phyloP scores from a whole-genome alignment of 2,113 vertebrate species.

The Leptodactylus fuscus region DNA sequence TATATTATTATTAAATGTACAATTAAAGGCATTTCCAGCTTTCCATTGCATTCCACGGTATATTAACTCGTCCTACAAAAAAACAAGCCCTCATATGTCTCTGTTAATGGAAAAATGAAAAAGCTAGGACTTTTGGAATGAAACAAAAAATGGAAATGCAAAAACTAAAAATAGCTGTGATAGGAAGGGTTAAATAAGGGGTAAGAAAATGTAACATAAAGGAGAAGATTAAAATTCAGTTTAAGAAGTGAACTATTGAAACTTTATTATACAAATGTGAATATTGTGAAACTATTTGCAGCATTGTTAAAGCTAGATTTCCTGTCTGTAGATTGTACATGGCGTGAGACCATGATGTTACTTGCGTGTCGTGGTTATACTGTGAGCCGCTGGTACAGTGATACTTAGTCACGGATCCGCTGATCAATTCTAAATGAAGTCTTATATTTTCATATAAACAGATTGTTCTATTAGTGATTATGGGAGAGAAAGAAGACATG shows the following conservation, averaged over 20 bases:
- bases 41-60: too few relatives aligned
- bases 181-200: too few relatives aligned
- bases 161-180: too few relatives aligned
- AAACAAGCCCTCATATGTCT: too few relatives aligned
- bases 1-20: too few relatives aligned
- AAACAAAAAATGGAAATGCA: too few relatives aligned
- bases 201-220: neutral
- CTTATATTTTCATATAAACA: constrained; percentile 47
- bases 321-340: constrained; percentile 47
- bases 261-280: constrained; percentile 6
- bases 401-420: constrained; percentile 42
- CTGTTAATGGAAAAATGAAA: too few relatives aligned
- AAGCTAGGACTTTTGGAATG: too few relatives aligned
- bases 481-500: constrained; percentile 4
- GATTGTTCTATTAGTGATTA: constrained; percentile 29
- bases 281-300: constrained; percentile 58
- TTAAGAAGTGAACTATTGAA: neutral
- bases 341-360: constrained; percentile 27
- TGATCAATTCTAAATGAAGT: constrained; percentile 43
- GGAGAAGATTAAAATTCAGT: neutral
- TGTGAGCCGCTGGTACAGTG: constrained; percentile 31
- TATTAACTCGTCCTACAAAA: too few relatives aligned
- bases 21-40: too few relatives aligned
- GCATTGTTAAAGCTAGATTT: constrained; percentile 55
- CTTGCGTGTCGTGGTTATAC: constrained; percentile 45